These are phyloP conservation scores for Prinia subflava DNA, from an alignment of 2,113 vertebrate genomes.

Conservation along the genomic window DNA sequence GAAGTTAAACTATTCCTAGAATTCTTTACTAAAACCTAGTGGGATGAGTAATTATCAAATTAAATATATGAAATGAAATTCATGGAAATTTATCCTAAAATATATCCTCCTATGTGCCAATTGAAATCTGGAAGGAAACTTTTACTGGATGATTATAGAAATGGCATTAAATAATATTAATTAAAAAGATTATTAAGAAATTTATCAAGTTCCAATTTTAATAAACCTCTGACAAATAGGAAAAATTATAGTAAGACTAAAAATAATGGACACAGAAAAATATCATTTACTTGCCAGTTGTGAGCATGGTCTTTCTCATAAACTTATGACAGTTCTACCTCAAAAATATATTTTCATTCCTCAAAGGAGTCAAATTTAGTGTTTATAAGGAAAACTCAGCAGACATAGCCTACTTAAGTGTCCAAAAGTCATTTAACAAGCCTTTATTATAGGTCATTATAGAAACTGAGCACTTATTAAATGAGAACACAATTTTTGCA, in stretches of 20 bases:
- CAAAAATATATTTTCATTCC: neutral
- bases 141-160: neutral
- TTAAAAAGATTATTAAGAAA: neutral
- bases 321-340: accelerated
- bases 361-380: neutral
- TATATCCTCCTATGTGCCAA: neutral
- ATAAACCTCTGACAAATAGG: neutral
- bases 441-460: neutral
- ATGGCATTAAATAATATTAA: neutral
- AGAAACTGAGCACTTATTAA: neutral
- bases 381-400: neutral
- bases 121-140: neutral
- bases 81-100: neutral
- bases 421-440: neutral
- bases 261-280: neutral
- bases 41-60: neutral
- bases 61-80: neutral
- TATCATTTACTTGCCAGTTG: accelerated
- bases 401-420: neutral
- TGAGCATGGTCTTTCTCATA: neutral
- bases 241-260: neutral
- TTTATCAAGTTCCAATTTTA: neutral
- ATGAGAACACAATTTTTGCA: neutral
- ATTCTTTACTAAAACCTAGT: neutral
- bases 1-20: neutral